Base-by-base conservation (phyloP, 2,113 vertebrate species). In the Chloroceryle aenea region DNA sequence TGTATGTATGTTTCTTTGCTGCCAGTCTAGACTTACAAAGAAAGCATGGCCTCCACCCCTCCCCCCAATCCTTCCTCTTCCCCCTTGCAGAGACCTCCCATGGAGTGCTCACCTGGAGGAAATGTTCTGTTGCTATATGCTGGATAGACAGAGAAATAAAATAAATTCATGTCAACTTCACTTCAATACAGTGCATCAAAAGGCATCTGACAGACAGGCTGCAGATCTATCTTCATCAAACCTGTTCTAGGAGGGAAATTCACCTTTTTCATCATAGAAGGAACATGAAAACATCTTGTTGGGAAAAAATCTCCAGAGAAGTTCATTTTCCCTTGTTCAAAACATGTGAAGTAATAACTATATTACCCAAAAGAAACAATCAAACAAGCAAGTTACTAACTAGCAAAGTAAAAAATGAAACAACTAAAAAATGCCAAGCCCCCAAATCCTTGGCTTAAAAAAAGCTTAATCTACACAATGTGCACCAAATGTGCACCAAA, bases 381-480 rank as follows among this genome's bases (percentile, higher is more conserved):
- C 2, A 48, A 84, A 79, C 12, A 5, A 67, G 47, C 2, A 66
- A 18, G 4, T 66, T 77, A 22, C 3, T 7, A 68, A 52, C 4
- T 64, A 80, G 47, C 5, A 81, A 81, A 81, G 14, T 2, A 29
- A 43, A 92, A 25, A 40, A 29, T 8, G 10, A 58, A 48, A 34
- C 5, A 32, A 40, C 1, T 3, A 21, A 73, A 72, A 56, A 50
- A 10, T 25, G 3, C 22, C 9, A 80, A 38, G 0, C 0, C 2
- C 4, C 3, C 1, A 20, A 34, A 87, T n/a, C 2, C 21, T 56
- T 58, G 67, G 3, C 5, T 81, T 69, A 40, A 72, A 72, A 61
- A 62, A 48, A 3, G 0, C 2, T 38, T 61, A 48, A 87, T 9
- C 4, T 47, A 9, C 52, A 58, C 7, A 34, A 19, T 43, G n/a